Base-by-base conservation (phyloP, 2,797 vertebrate species). In the Chaetodon trifasciatus region DNA sequence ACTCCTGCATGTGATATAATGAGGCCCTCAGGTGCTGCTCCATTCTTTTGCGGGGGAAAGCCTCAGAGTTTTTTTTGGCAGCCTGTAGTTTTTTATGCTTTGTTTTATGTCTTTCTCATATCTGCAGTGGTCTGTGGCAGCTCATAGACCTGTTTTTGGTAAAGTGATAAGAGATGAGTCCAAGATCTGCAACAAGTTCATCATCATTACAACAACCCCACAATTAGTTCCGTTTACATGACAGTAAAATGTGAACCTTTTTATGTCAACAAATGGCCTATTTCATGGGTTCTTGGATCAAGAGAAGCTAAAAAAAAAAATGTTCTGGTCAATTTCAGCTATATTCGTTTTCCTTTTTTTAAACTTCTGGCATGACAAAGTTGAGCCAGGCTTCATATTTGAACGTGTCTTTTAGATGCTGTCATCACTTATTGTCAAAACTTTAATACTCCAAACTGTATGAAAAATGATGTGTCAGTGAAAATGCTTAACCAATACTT, bases 1-100 rank as follows among this genome's bases (percentile, higher is more conserved):
- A 70, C 46, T 86, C 61, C 42, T 46, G 65, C 37, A 66, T 74
- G 75, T 70, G 69, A 81, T 71, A 5, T 74, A 79, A 84, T 63
- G 81, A 89, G 62, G 55, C 56, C 55, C 85, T 76, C 67, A 79
- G 78, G 73, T 76, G 75, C 56, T 60, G 56, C 56, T 86, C 37
- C 32, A 17, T 46, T 70, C 76, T 67, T 62, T 67, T 16, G 19
- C 39, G n/a, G 32, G 37, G 52, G 28, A 60, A 47, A 68, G 32
- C 15, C 19, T 60, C 70, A 66, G 65, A 21, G 52, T 71, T 71
- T 72, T 44, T 44, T 44, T 40, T 56, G 52, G 53, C 47, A 42
- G 39, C 44, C 37, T 5, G 21, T 65, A 84, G 67, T 74, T 68
- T 80, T 70, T 10, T 81, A 49, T 69, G 70, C 23, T 84, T 73